Evolutionary conservation across 1,140 invertebrate genomes (phyloP).

Genomic region (Atta cephalotes): DNA sequence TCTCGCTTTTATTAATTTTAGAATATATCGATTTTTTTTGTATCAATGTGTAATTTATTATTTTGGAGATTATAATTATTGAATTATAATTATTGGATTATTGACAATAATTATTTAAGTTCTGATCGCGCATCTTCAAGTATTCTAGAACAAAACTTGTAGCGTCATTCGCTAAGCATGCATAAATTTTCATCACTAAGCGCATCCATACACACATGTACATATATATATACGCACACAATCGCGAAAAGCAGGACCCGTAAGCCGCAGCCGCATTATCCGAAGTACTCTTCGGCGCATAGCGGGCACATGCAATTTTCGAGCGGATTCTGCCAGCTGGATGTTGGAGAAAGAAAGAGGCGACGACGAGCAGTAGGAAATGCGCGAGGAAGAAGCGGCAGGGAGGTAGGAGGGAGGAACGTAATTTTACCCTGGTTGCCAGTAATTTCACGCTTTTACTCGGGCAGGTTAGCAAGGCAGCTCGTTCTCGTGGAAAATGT

Average conservation of each 20-base stretch:
- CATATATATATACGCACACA: not conserved
- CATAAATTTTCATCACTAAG: slow-evolving; percentile 20
- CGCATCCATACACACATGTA: not conserved
- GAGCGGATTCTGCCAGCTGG: slow-evolving; percentile 69
- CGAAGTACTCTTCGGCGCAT: slow-evolving; percentile 75
- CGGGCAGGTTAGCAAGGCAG: slow-evolving; percentile 74
- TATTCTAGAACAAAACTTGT: not conserved
- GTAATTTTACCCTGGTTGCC: slow-evolving; percentile 78
- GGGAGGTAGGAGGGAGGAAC: slow-evolving; percentile 38
- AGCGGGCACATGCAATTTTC: slow-evolving; percentile 79
- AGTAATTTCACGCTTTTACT: slow-evolving; percentile 85
- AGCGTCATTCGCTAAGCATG: not conserved
- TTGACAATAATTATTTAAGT: not conserved
- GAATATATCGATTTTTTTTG: not conserved
- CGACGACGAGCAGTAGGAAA: slow-evolving; percentile 4
- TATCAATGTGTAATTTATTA: not conserved
- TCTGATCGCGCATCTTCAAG: not conserved
- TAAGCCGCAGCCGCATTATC: slow-evolving; percentile 73
- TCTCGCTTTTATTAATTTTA: not conserved
- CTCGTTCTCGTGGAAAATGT: slow-evolving; percentile 81
- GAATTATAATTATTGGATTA: not conserved
- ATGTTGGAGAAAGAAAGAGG: slow-evolving; percentile 62
- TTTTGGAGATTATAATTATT: not conserved
- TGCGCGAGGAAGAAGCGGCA: slow-evolving; percentile 34
- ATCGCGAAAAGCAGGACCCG: slow-evolving; percentile 42